Base-by-base conservation (phyloP, 2,797 vertebrate species). In the Pseudomugil gertrudae region DNA sequence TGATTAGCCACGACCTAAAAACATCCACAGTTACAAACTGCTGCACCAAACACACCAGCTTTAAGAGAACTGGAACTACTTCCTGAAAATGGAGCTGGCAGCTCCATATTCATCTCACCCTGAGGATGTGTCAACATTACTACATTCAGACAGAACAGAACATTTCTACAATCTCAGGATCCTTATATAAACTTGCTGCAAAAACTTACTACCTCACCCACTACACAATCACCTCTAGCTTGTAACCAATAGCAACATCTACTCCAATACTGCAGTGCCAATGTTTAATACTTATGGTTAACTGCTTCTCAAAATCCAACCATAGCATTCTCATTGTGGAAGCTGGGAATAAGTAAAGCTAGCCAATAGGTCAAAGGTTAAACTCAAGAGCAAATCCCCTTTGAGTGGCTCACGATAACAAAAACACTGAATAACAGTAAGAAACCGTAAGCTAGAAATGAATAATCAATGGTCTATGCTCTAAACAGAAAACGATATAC, bases 201-300 rank as follows among this genome's bases (percentile, higher is more conserved):
- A 67, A 84, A 80, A 83, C 71, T 74, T 78, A 69, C 70, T 54
- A 72, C 83, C 65, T 86, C 75, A 40, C 83, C 85, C 77, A 87
- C 80, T 75, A 58, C 61, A 65, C 53, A 55, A 66, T 75, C 73
- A 85, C 71, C 68, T 85, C 72, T 73, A 67, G 68, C 68, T 57
- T 75, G 87, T 90, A 90, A 90, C 88, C 89, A 89, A 87, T 87
- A 78, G 87, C 85, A 91, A 92, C 84, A 74, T 69, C 74, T 79
- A 76, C 85, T 86, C 80, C 61, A 75, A 81, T 68, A 72, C 77
- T 33, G 74, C 78, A 81, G 74, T 60, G 78, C 45, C 35, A 72
- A 66, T 59, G 72, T 75, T 83, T 69, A 88, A 78, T 50, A 61
- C 60, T 11, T 13, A 3, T 11, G 6, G 29, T 30, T 30, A 30